phyloP scores from a whole-genome alignment of 2,888 invertebrate genomes.

The Oligia latruncula region DNA sequence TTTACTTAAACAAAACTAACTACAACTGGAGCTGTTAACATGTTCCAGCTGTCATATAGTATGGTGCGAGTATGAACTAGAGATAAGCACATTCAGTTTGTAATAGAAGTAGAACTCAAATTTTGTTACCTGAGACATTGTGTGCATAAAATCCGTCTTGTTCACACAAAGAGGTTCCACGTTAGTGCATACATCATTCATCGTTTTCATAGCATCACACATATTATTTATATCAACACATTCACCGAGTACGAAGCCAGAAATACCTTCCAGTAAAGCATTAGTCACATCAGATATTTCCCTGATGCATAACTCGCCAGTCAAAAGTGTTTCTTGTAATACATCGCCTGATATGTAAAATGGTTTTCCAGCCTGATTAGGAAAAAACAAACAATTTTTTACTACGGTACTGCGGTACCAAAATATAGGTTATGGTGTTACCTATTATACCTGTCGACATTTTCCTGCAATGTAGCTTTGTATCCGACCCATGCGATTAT shows the following conservation, averaged over 20 bases:
- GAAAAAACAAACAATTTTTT: neutral
- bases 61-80: neutral
- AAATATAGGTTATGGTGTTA: neutral
- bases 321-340: constrained; percentile 67
- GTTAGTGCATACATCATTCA: constrained; percentile 76
- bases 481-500: constrained; percentile 72
- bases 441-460: constrained; percentile 77
- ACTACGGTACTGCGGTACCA: neutral
- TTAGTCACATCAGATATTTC: constrained; percentile 80
- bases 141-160: constrained; percentile 72
- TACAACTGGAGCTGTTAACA: neutral
- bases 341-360: constrained; percentile 80
- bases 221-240: constrained; percentile 65
- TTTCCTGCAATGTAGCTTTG: constrained; percentile 81
- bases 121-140: constrained; percentile 72
- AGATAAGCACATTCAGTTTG: neutral
- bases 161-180: constrained; percentile 76
- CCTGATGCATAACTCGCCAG: constrained; percentile 63
- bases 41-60: neutral
- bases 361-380: constrained; percentile 79
- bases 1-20: neutral
- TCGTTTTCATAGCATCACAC: constrained; percentile 68
- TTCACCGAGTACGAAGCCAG: constrained; percentile 78
- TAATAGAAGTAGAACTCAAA: neutral
- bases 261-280: constrained; percentile 78